These are phyloP conservation scores for Lanistes nyassanus DNA, from an alignment of 1,140 invertebrate species.

Conservation along the genomic window DNA sequence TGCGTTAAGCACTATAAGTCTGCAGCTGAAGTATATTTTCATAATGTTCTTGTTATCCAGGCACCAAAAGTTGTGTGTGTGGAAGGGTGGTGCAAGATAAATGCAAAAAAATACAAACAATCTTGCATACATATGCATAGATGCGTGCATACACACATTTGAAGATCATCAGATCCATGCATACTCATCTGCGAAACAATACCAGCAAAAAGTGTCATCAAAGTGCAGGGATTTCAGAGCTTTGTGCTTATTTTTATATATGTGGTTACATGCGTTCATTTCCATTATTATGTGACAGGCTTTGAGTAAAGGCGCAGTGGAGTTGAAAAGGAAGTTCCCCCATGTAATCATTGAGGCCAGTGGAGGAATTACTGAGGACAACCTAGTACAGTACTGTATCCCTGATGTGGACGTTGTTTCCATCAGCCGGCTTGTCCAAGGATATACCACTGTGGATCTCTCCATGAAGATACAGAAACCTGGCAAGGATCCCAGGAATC, in stretches of 20 bases:
- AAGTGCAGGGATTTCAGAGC: no score
- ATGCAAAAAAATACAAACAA: not conserved
- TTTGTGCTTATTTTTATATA: no score
- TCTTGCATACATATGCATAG: slow-evolving; percentile 7
- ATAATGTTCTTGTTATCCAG: no score
- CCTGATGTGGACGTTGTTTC: slow-evolving; percentile 67
- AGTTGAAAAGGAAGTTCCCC: slow-evolving; percentile 62
- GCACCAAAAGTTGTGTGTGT: no score
- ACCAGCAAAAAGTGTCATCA: no score
- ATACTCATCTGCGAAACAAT: no score
- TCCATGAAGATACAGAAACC: slow-evolving; percentile 66
- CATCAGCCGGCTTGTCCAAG: slow-evolving; percentile 66
- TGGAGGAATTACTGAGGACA: slow-evolving; percentile 66
- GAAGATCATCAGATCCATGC: no score
- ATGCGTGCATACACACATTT: slow-evolving; percentile 1
- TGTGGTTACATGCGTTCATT: slow-evolving; percentile 14
- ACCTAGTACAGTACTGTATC: slow-evolving; percentile 57
- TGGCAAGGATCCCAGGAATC: slow-evolving; percentile 57
- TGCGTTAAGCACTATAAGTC: no score
- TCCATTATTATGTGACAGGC: slow-evolving; percentile 47
- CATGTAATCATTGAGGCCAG: slow-evolving; percentile 66
- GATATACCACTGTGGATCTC: slow-evolving; percentile 67
- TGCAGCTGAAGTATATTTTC: no score
- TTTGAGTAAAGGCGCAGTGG: slow-evolving; percentile 46
- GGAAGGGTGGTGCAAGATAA: no score